These are phyloP conservation scores for Tenthredo notha DNA, from an alignment of 2,888 invertebrate species.

Conservation along the genomic window DNA sequence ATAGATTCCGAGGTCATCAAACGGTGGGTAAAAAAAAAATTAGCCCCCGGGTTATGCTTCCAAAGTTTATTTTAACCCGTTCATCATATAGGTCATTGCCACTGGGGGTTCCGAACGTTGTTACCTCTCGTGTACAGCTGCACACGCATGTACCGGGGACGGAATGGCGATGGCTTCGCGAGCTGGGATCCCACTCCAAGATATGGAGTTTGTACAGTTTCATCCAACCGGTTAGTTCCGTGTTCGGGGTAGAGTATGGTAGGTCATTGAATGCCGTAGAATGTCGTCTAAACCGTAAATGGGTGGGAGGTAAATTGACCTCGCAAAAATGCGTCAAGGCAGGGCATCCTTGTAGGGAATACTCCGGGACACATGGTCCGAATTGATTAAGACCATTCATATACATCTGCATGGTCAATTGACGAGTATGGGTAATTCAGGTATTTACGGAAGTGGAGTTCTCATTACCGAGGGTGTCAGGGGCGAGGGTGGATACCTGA, in stretches of 20 bases:
- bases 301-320: conserved; percentile 25
- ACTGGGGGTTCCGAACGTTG: conserved; percentile 73
- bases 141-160: conserved; percentile 98
- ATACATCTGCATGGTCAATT: not conserved
- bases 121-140: conserved; percentile 99
- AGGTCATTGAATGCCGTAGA: conserved; percentile 40
- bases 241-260: not conserved
- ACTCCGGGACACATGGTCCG: not conserved
- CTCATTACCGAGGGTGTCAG: conserved; percentile 98
- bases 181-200: conserved; percentile 95
- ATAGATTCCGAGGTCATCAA: conserved; percentile 83
- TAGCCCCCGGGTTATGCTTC: not conserved
- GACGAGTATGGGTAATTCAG: conserved; percentile 75
- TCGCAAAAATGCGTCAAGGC: not conserved
- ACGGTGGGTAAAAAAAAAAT: conserved; percentile 63
- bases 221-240: conserved; percentile 92
- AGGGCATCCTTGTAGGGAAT: not conserved
- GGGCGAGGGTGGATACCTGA: conserved; percentile 97
- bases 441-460: conserved; percentile 98
- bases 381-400: not conserved
- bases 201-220: conserved; percentile 99
- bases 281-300: conserved; percentile 11
- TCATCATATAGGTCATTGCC: conserved; percentile 67
- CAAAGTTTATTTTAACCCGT: not conserved
- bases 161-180: conserved; percentile 96